phyloP scores from a whole-genome alignment of 2,113 vertebrate species.

The Engystomops pustulosus region DNA sequence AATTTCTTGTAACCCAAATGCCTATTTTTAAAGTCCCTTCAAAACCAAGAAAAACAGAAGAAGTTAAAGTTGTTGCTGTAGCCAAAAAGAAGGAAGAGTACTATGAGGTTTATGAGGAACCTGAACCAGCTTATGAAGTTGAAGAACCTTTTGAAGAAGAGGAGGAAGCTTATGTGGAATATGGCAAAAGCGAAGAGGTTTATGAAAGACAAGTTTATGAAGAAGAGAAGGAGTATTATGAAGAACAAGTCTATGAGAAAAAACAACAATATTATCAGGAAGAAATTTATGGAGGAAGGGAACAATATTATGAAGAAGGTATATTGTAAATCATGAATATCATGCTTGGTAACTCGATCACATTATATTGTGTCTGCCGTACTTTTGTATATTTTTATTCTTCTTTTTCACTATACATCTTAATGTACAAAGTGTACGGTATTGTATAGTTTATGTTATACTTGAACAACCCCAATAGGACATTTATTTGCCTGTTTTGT shows the following conservation, averaged over 20 bases:
- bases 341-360: too few species aligned
- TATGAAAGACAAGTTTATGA: constrained; percentile 53
- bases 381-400: too few species aligned
- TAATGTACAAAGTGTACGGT: neutral
- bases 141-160: constrained; percentile 76
- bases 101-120: constrained; percentile 65
- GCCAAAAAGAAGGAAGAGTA: constrained; percentile 73
- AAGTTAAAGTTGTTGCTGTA: constrained; percentile 74
- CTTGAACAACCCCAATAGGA: neutral
- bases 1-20: constrained; percentile 43
- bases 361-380: too few species aligned
- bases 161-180: constrained; percentile 65
- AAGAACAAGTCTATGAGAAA: constrained; percentile 75
- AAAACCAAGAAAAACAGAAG: constrained; percentile 73
- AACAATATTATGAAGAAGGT: constrained; percentile 74
- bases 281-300: constrained; percentile 73
- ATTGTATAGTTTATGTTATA: neutral
- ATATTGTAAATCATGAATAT: neutral
- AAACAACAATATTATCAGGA: constrained; percentile 70
- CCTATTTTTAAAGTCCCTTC: constrained; percentile 65
- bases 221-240: constrained; percentile 68
- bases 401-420: too few species aligned
- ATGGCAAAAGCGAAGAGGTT: constrained; percentile 61
- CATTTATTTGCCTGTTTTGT: too few species aligned
- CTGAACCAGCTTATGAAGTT: constrained; percentile 72